Evolutionary conservation across 2,113 vertebrate species (phyloP).

Genomic region (Tympanuchus pallidicinctus): DNA sequence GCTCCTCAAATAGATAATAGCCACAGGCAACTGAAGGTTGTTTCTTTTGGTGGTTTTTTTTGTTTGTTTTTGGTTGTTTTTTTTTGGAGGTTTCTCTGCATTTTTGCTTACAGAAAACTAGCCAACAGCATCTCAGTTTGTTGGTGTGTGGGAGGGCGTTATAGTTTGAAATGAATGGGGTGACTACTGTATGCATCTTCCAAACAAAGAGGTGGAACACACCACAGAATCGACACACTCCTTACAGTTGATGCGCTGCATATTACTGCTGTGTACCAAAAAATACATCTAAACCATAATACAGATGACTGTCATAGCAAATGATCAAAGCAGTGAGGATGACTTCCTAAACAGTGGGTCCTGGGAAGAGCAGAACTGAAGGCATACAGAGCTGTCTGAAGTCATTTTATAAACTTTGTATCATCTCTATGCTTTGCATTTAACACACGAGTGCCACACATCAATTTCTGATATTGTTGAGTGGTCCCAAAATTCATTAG

Average conservation of each 20-base stretch:
- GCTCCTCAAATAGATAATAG: not conserved
- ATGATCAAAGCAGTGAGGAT: not conserved
- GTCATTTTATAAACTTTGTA: not conserved
- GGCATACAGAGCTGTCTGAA: not conserved
- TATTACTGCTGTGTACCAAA: not conserved
- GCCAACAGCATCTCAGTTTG: not conserved
- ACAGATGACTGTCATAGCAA: not conserved
- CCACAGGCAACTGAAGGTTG: no score
- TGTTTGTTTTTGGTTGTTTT: no score
- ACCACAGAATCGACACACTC: not conserved
- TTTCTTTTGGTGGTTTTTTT: no score
- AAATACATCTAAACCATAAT: not conserved
- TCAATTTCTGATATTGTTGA: not conserved
- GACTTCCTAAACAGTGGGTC: not conserved
- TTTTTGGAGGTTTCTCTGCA: not conserved
- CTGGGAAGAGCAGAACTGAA: not conserved
- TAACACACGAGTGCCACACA: not conserved
- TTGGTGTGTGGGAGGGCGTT: accelerated
- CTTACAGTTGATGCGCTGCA: not conserved
- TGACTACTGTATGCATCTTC: not conserved
- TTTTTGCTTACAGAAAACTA: not conserved
- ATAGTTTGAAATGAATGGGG: not conserved
- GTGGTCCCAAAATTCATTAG: not conserved
- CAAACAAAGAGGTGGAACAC: not conserved
- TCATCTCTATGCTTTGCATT: not conserved